Base-by-base conservation (phyloP, 30 jellyfish, hydroid and myxozoan genomes). In the Aurelia sp. region DNA sequence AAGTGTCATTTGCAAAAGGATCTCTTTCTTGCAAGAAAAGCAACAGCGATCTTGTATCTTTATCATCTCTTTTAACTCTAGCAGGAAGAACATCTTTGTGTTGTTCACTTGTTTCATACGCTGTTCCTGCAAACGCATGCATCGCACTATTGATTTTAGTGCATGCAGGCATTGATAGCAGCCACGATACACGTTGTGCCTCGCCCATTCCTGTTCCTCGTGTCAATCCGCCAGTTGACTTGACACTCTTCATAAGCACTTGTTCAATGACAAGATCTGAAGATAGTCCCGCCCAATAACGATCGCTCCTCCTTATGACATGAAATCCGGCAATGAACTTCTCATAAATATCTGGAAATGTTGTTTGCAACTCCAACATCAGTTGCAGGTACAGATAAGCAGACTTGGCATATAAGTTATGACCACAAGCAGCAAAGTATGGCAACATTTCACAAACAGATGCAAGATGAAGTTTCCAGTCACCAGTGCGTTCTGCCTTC, bases 261-360 rank as follows among this genome's bases (percentile, higher is more conserved):
- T 84, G 93, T 51, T 84, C 89, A 40, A 73, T 84, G 37, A 84
- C 85, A 59, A 84, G 80, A 58, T 69, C 92, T 18, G 33, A 27
- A 27, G 33, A 27, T 27, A 27, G 33, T 27, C 33, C 33, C 1
- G 33, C 33, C 33, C 33, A 82, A 40, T 27, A 67, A 18, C 92
- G 87, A 51, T 50, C 67, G 17, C 57, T 50, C 23, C 92, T 76
- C 50, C 92, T 53, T 1, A 77, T 41, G 35, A 77, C 79, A 66
- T 74, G 86, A 51, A n/a, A 57, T 15, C 85, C 85, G 20, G 71
- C 73, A 16, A 21, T 33, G 50, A 74, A 74, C 73, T 52, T 47
- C 50, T 74, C 23, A 33, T 74, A 74, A 6, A 74, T 21, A 41
- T 74, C 47, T 11, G 82, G 66, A 18, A n/a, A 57, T 1, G 9